Percentiles rank a stretch among this genome's conserved stretches.
phyloP scores from a whole-genome alignment of 2,797 vertebrate species.

The Pampus argenteus region DNA sequence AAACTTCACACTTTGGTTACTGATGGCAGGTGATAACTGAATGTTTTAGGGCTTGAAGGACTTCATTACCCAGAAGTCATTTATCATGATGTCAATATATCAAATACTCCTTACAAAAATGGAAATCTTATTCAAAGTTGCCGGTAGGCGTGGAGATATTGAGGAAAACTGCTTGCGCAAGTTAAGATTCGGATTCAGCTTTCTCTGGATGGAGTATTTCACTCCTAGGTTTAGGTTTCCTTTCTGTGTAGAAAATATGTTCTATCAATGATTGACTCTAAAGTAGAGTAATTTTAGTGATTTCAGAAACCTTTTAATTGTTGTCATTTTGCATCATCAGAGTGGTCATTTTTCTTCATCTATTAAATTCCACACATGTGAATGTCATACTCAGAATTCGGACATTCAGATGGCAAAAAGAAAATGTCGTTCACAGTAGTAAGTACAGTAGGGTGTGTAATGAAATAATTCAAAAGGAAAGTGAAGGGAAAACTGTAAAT shows the following conservation, averaged over 20 bases:
- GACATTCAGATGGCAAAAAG: no score
- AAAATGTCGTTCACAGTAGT: background rate
- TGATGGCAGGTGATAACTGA: constrained; percentile 16
- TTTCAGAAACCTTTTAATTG: no score
- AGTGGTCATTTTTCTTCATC: no score
- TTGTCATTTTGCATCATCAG: no score
- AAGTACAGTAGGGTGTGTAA: background rate
- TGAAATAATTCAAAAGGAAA: constrained; percentile 21
- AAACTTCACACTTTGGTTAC: constrained; percentile 9
- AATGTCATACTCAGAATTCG: background rate
- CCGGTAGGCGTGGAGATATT: background rate
- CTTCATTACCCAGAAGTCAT: constrained; percentile 39
- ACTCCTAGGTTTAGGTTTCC: background rate
- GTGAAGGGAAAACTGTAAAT: constrained; percentile 23
- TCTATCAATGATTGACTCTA: background rate
- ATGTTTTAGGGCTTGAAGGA: constrained; percentile 24
- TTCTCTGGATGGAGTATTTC: constrained; percentile 6
- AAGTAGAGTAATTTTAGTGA: no score
- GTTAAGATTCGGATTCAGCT: constrained; percentile 16
- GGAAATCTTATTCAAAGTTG: constrained; percentile 1
- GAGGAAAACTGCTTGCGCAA: constrained; percentile 11
- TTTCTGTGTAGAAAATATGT: background rate
- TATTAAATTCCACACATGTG: no score
- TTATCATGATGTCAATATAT: background rate
- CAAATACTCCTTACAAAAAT: background rate